Percentiles rank a stretch among this genome's conserved stretches.
Evolutionary conservation across 2,797 vertebrate genomes (phyloP).

Genomic region (Microcaecilia unicolor): DNA sequence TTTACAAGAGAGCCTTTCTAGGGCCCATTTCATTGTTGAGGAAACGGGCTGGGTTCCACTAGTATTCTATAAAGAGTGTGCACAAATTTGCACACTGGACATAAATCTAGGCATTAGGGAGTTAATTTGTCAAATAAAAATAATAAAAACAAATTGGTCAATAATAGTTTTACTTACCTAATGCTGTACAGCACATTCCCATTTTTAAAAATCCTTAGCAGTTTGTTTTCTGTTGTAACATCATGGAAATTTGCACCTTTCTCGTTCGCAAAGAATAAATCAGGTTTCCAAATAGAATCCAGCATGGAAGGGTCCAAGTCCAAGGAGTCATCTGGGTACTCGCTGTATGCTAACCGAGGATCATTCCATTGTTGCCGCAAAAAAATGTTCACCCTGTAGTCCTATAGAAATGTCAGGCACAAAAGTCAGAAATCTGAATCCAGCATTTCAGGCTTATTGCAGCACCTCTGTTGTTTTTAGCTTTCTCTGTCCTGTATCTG

Average conservation of each 20-base stretch:
- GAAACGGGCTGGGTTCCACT: too few species aligned
- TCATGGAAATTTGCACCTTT: conserved; percentile 97
- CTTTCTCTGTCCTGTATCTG: conserved; percentile 1
- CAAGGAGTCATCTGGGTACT: conserved; percentile 91
- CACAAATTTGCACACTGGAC: too few species aligned
- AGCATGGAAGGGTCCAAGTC: conserved; percentile 97
- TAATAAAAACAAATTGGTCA: background rate
- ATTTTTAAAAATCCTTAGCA: conserved; percentile 92
- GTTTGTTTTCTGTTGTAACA: conserved; percentile 95
- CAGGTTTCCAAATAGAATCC: conserved; percentile 98
- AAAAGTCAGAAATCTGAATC: conserved; percentile 27
- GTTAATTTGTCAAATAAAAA: background rate
- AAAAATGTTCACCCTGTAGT: conserved; percentile 98
- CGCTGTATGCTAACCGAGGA: conserved; percentile 87
- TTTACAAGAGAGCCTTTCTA: too few species aligned
- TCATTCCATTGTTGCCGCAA: conserved; percentile 97
- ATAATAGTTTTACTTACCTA: conserved; percentile 59
- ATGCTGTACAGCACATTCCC: conserved; percentile 95
- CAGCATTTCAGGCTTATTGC: background rate
- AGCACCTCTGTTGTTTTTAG: conserved; percentile 3
- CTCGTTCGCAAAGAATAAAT: conserved; percentile 97
- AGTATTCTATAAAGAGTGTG: too few species aligned
- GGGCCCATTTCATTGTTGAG: too few species aligned
- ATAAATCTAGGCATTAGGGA: too few species aligned
- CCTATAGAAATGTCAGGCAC: conserved; percentile 66